These are phyloP conservation scores for Dasysyrphus tricinctus DNA, from an alignment of 2,888 invertebrate genomes.

Conservation along the genomic window DNA sequence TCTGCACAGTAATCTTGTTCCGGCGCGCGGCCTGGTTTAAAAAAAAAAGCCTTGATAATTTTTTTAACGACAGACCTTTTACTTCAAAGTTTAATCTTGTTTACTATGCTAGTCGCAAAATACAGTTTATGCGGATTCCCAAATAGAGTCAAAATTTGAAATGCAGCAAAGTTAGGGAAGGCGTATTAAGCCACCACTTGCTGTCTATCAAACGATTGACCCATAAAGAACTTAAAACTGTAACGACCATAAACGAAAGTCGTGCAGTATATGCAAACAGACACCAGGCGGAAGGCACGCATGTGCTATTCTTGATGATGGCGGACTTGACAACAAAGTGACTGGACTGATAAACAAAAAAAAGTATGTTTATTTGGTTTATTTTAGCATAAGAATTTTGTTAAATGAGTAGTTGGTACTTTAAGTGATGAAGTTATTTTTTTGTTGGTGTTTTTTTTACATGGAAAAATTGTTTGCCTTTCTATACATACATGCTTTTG, in stretches of 20 bases:
- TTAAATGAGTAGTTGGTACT: conserved; percentile 21
- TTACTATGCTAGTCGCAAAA: conserved; percentile 61
- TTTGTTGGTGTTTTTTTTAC: conserved; percentile 8
- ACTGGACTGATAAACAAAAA: conserved; percentile 49
- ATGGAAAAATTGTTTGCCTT: conserved; percentile 41
- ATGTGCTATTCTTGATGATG: not conserved
- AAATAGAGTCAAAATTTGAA: conserved; percentile 57
- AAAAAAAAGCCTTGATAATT: conserved; percentile 32
- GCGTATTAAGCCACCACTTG: conserved; percentile 53
- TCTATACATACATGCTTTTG: conserved; percentile 45
- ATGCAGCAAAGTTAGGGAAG: conserved; percentile 23
- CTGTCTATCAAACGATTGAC: conserved; percentile 61
- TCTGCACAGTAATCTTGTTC: not conserved
- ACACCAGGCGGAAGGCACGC: conserved; percentile 45
- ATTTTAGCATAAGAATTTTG: conserved; percentile 26
- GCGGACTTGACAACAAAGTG: conserved; percentile 38
- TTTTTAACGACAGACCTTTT: conserved; percentile 17
- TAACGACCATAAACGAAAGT: conserved; percentile 64
- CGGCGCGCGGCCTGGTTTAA: conserved; percentile 40
- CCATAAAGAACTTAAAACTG: conserved; percentile 61
- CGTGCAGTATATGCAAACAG: conserved; percentile 35
- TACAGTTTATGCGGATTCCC: conserved; percentile 36
- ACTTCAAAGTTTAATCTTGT: conserved; percentile 34
- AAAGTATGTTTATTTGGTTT: conserved; percentile 22
- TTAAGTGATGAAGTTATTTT: conserved; percentile 39